A percentile compares a stretch with the other conserved stretches of the same genome.
phyloP scores from a whole-genome alignment of 1,140 invertebrate genomes.

The Drosophila parabipectinata region DNA sequence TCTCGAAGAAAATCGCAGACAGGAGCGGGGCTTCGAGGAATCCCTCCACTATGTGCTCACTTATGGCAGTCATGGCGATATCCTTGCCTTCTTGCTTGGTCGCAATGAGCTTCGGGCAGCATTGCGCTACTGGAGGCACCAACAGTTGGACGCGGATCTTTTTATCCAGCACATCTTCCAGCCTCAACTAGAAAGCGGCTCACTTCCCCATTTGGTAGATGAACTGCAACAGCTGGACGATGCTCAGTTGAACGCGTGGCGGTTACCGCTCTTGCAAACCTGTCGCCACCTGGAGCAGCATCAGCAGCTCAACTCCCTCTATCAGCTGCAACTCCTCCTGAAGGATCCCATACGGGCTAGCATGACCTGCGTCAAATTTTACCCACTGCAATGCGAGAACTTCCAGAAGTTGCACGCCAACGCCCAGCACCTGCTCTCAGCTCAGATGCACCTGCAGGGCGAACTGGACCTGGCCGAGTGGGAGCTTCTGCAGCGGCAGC shows the following conservation, averaged over 20 bases:
- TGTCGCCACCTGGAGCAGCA: constrained; percentile 88
- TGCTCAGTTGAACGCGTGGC: constrained; percentile 87
- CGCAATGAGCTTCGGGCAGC: constrained; percentile 87
- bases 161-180: constrained; percentile 90
- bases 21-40: constrained; percentile 88
- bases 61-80: constrained; percentile 88
- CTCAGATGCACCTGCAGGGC: constrained; percentile 87
- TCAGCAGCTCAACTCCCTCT: constrained; percentile 87
- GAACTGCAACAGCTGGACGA: constrained; percentile 86
- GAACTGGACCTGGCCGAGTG: constrained; percentile 78
- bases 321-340: constrained; percentile 88
- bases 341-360: constrained; percentile 89
- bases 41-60: constrained; percentile 89
- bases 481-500: constrained; percentile 72
- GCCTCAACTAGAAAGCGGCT: constrained; percentile 87
- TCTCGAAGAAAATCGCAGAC: constrained; percentile 81
- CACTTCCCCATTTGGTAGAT: constrained; percentile 86
- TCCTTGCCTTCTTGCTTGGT: constrained; percentile 89
- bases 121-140: constrained; percentile 87
- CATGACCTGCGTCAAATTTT: constrained; percentile 90
- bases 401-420: constrained; percentile 86
- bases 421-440: constrained; percentile 86
- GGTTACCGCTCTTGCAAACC: constrained; percentile 87
- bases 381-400: constrained; percentile 85
- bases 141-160: constrained; percentile 87